Evolutionary conservation across 2,797 vertebrate genomes (phyloP).

Genomic region (Cryptoprocta ferox): DNA sequence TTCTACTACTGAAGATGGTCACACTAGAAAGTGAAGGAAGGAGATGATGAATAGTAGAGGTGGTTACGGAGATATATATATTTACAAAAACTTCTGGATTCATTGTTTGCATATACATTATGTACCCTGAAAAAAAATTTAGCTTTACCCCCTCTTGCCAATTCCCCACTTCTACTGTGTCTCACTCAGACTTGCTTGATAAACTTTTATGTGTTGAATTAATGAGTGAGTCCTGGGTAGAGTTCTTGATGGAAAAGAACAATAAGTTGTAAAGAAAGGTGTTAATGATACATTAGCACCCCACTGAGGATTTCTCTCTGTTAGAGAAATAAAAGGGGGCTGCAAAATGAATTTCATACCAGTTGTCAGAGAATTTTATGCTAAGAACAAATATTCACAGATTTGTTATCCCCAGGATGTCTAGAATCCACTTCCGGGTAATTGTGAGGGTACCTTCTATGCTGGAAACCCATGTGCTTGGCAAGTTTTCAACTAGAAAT

Average conservation of each 20-base stretch:
- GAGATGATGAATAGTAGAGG: too few species aligned
- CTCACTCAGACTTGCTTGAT: background rate
- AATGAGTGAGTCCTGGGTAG: slow-evolving; percentile 17
- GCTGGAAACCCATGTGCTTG: background rate
- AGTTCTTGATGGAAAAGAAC: background rate
- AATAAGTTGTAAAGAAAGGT: slow-evolving; percentile 6
- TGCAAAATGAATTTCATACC: background rate
- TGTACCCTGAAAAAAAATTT: background rate
- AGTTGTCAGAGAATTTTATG: slow-evolving; percentile 36
- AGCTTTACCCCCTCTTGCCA: background rate
- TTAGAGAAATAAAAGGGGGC: slow-evolving; percentile 5
- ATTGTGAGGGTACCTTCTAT: background rate
- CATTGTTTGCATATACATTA: background rate
- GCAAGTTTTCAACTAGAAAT: slow-evolving; percentile 27
- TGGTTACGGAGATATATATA: background rate
- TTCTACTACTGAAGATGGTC: background rate
- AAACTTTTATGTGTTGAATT: background rate
- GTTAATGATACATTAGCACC: background rate
- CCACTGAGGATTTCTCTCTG: background rate
- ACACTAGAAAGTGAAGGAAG: background rate
- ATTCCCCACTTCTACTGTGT: background rate
- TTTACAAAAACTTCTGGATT: background rate
- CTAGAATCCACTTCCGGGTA: slow-evolving; percentile 33
- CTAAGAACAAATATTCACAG: slow-evolving; percentile 57
- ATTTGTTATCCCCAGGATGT: background rate